Percentiles rank a stretch among this genome's conserved stretches.
phyloP scores from a whole-genome alignment of 2,888 invertebrate species.

The Choristoneura rosaceana region DNA sequence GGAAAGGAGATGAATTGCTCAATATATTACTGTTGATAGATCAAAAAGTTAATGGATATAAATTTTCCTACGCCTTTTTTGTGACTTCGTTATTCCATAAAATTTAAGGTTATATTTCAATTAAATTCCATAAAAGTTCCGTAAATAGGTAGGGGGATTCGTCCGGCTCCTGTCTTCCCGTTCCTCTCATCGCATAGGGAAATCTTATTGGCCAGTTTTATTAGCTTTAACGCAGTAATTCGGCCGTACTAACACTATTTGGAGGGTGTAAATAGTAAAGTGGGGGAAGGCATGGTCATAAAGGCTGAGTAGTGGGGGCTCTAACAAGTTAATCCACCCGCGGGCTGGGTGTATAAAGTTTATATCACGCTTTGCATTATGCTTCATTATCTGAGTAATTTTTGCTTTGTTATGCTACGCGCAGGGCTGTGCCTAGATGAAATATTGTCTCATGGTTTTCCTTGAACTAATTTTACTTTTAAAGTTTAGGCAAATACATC shows the following conservation, averaged over 20 bases:
- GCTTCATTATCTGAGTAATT: conserved; percentile 80
- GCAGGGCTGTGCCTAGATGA: conserved; percentile 58
- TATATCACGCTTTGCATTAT: conserved; percentile 82
- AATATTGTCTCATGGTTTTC: background rate
- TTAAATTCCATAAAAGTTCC: too few species aligned
- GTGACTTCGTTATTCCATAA: background rate
- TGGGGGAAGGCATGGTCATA: conserved; percentile 36
- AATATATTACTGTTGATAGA: background rate
- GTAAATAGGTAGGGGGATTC: background rate
- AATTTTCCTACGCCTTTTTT: background rate
- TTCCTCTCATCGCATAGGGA: conserved; percentile 18
- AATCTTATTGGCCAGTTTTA: conserved; percentile 35
- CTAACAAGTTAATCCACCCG: conserved; percentile 81
- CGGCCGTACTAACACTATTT: conserved; percentile 40
- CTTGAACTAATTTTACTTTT: background rate
- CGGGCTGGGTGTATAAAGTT: conserved; percentile 72
- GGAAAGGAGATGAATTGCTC: conserved; percentile 20
- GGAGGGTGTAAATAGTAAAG: conserved; percentile 42
- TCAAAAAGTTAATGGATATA: background rate
- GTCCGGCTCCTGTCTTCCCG: background rate
- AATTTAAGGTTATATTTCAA: background rate
- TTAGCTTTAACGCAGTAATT: conserved; percentile 32
- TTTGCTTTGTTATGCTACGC: conserved; percentile 74
- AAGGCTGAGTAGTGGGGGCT: conserved; percentile 52
- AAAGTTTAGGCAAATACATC: too few species aligned